These are phyloP conservation scores for Neosilurus mollespiculum DNA, from an alignment of 2,797 vertebrate genomes.

Conservation along the genomic window DNA sequence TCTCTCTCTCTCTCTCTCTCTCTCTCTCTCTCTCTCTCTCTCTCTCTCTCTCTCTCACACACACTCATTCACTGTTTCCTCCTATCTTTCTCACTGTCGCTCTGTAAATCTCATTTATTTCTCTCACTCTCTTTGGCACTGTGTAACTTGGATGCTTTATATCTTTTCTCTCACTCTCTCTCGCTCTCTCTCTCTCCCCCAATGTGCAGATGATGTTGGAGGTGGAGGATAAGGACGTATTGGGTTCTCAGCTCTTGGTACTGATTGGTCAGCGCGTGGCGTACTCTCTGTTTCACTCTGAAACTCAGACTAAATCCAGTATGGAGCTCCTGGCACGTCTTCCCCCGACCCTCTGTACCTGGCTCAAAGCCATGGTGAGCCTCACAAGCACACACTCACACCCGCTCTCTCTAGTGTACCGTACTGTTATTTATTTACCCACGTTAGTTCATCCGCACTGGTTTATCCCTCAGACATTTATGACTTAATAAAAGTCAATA, in stretches of 20 bases:
- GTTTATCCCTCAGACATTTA: too few species aligned
- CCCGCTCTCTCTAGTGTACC: background rate
- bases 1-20: constrained; percentile 10
- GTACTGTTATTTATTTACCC: too few species aligned
- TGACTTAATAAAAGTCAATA: too few species aligned
- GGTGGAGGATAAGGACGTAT: constrained; percentile 91
- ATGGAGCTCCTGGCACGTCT: constrained; percentile 91
- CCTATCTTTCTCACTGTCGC: too few species aligned
- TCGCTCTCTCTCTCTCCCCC: background rate
- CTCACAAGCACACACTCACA: background rate
- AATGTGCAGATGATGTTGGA: constrained; percentile 81
- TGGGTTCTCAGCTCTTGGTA: constrained; percentile 92
- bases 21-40: background rate
- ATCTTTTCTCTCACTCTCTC: too few species aligned
- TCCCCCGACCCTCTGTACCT: constrained; percentile 92
- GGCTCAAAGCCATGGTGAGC: constrained; percentile 95
- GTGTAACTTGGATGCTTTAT: too few species aligned
- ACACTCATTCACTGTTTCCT: too few species aligned
- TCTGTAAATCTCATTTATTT: too few species aligned
- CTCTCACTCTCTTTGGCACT: too few species aligned
- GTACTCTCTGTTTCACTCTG: constrained; percentile 81
- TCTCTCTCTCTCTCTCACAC: background rate
- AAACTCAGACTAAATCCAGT: constrained; percentile 80
- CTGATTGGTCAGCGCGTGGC: constrained; percentile 90
- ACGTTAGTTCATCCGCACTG: too few species aligned